phyloP scores from a whole-genome alignment of 2,797 vertebrate species.

The Eupleurogrammus muticus region DNA sequence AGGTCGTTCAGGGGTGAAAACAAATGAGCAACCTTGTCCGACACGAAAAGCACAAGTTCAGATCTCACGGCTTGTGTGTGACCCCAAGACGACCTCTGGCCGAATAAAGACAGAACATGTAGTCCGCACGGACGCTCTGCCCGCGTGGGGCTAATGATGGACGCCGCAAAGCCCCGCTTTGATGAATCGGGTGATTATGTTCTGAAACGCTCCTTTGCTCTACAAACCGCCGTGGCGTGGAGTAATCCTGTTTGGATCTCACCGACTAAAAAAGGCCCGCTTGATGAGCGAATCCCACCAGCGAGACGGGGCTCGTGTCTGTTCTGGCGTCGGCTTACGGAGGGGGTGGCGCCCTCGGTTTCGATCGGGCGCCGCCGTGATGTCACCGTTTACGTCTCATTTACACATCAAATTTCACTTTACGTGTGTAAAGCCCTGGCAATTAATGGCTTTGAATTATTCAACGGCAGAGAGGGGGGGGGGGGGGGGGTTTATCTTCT shows the following conservation, averaged over 20 bases:
- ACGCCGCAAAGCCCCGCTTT: conserved; percentile 64
- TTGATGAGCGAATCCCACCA: conserved; percentile 66
- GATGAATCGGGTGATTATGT: conserved; percentile 76
- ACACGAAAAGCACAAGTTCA: conserved; percentile 13
- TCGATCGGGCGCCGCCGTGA: conserved; percentile 56
- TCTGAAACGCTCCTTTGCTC: conserved; percentile 75
- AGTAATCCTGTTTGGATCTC: conserved; percentile 76
- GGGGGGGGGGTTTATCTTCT: conserved; percentile 10
- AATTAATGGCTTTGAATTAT: conserved; percentile 50
- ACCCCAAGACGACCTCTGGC: conserved; percentile 35
- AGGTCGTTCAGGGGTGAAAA: conserved; percentile 36
- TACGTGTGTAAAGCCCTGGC: conserved; percentile 40
- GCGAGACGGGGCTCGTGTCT: conserved; percentile 30
- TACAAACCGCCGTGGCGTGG: conserved; percentile 70
- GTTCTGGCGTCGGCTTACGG: conserved; percentile 56
- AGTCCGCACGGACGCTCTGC: conserved; percentile 38
- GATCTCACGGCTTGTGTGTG: conserved; percentile 20
- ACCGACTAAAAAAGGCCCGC: conserved; percentile 63
- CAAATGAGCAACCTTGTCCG: conserved; percentile 34
- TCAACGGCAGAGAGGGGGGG: too few relatives aligned
- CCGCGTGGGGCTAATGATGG: conserved; percentile 60
- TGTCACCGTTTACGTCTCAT: conserved; percentile 44
- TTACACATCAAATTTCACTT: conserved; percentile 47
- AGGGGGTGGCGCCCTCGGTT: conserved; percentile 49
- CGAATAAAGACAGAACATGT: conserved; percentile 31